These are phyloP conservation scores for Lathronympha strigana DNA, from an alignment of 2,888 invertebrate species.

Conservation along the genomic window DNA sequence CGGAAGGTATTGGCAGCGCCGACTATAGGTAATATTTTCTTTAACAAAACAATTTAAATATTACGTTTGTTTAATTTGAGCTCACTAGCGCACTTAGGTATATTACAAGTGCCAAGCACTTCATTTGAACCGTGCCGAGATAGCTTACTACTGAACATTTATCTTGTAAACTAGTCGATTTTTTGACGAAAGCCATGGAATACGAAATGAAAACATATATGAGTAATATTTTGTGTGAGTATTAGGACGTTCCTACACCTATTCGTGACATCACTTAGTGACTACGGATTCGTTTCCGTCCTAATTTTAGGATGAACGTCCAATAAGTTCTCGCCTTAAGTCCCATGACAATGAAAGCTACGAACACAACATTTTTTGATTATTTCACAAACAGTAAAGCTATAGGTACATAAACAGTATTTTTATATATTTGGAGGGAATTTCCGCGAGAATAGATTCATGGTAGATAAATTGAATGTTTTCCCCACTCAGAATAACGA, in stretches of 20 bases:
- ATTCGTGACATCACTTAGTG: neutral
- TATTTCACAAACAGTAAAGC: neutral
- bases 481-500: no score
- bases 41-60: slow-evolving; percentile 4
- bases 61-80: slow-evolving; percentile 17
- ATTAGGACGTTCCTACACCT: neutral
- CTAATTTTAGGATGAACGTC: slow-evolving; percentile 3
- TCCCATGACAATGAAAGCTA: neutral
- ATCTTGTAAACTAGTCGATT: neutral
- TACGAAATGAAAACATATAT: neutral
- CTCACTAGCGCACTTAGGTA: slow-evolving; percentile 3
- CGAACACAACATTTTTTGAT: neutral
- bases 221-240: neutral
- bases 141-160: neutral
- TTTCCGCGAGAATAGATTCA: no score
- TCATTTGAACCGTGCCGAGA: neutral
- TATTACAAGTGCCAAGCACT: slow-evolving; percentile 19
- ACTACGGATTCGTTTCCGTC: neutral
- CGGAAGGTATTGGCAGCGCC: neutral
- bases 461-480: no score
- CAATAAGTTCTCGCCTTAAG: neutral
- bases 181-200: neutral
- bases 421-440: no score
- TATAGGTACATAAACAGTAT: no score
- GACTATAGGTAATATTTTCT: neutral